A percentile compares a stretch with the other conserved stretches of the same genome.
phyloP scores from a whole-genome alignment of 2,113 vertebrate species.

The Thalassarche chlororhynchos region DNA sequence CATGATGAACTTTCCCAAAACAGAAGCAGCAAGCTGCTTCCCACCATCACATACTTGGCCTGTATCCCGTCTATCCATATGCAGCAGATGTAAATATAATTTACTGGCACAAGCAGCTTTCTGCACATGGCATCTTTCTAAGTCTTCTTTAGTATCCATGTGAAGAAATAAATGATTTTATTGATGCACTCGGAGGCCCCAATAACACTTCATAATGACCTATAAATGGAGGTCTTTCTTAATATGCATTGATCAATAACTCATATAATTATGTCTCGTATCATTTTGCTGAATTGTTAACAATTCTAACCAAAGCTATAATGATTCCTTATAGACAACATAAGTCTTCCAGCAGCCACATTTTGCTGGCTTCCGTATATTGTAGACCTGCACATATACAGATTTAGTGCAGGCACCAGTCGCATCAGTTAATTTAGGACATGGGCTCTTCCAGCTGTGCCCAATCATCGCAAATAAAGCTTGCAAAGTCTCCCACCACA shows the following conservation, averaged over 20 bases:
- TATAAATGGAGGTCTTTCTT: slow-evolving; percentile 47
- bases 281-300: slow-evolving; percentile 57
- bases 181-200: slow-evolving; percentile 39
- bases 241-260: slow-evolving; percentile 39
- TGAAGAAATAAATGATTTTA: slow-evolving; percentile 65
- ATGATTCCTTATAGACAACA: slow-evolving; percentile 37
- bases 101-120: slow-evolving; percentile 72
- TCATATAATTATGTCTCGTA: slow-evolving; percentile 38
- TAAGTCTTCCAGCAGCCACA: slow-evolving; percentile 23
- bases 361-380: slow-evolving; percentile 18
- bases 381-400: background rate
- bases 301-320: slow-evolving; percentile 51
- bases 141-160: slow-evolving; percentile 73
- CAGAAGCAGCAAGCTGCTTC: slow-evolving; percentile 83
- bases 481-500: background rate
- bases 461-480: background rate
- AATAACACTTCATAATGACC: slow-evolving; percentile 47
- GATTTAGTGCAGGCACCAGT: slow-evolving; percentile 15
- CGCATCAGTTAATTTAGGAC: background rate
- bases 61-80: slow-evolving; percentile 76
- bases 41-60: slow-evolving; percentile 78
- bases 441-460: background rate
- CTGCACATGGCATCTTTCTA: slow-evolving; percentile 75
- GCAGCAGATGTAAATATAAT: slow-evolving; percentile 81
- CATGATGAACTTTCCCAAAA: slow-evolving; percentile 78